Conservation (phyloP, 1,140 invertebrate genomes). For the Euura lappo region DNA sequence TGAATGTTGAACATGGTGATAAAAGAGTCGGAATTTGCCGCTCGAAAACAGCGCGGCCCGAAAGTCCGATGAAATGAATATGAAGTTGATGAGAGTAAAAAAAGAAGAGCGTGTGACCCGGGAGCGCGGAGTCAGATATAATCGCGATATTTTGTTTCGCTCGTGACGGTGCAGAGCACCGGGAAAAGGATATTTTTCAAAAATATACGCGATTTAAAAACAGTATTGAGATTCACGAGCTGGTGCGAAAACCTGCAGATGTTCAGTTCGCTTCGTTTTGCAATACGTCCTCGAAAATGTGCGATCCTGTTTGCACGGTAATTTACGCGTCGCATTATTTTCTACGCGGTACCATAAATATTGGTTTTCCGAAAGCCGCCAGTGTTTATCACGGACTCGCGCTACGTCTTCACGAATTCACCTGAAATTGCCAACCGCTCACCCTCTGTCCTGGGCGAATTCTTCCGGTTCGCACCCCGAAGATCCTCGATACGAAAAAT, state of each 20-base stretch:
- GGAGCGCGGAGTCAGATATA: too few species aligned
- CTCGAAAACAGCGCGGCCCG: background rate
- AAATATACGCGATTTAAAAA: background rate
- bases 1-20: background rate
- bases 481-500: too few species aligned
- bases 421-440: background rate
- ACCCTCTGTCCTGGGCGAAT: background rate
- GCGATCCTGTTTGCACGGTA: conserved; percentile 9
- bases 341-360: conserved; percentile 12
- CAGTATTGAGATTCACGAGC: background rate
- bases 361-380: conserved; percentile 12
- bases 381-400: conserved; percentile 11
- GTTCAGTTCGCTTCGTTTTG: background rate
- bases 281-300: background rate
- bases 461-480: background rate
- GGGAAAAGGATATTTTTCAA: background rate
- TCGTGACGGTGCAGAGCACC: too few species aligned
- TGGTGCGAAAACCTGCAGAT: background rate
- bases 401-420: background rate
- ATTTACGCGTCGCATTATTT: conserved; percentile 10
- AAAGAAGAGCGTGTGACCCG: too few species aligned
- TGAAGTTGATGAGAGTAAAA: too few species aligned
- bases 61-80: too few species aligned
- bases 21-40: background rate
- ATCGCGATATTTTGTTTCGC: too few species aligned